Percentiles rank a stretch among this genome's conserved stretches.
phyloP scores from a whole-genome alignment of 2,113 vertebrate genomes.

The Tretioscincus oriximinensis region DNA sequence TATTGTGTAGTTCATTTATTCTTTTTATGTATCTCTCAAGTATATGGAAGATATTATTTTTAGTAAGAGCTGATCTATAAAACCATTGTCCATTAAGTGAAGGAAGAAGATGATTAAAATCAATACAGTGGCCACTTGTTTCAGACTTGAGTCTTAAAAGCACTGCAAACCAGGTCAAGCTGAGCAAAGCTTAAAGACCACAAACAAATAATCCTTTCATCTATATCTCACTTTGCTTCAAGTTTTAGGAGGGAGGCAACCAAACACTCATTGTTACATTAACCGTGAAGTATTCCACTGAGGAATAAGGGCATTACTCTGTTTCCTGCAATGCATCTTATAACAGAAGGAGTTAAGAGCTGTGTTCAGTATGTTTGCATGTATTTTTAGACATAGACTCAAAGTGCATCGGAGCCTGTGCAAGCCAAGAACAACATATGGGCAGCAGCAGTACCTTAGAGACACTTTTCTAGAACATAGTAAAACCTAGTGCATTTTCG shows the following conservation, averaged over 20 bases:
- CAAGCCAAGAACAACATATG: no score
- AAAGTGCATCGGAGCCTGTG: no score
- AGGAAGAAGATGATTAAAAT: constrained; percentile 1
- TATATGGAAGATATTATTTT: constrained; percentile 8
- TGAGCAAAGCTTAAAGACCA: neutral
- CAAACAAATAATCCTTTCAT: constrained; percentile 7
- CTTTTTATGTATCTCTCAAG: neutral
- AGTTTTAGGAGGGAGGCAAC: neutral
- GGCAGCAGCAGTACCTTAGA: no score
- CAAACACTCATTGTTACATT: neutral
- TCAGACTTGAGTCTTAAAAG: neutral
- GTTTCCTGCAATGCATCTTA: neutral
- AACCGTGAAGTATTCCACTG: neutral
- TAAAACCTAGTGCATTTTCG: no score
- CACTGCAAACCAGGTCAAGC: neutral
- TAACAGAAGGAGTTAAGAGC: neutral
- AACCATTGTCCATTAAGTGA: constrained; percentile 5
- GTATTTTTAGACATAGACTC: neutral
- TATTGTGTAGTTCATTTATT: neutral
- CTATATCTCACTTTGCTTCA: neutral
- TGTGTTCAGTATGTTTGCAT: neutral
- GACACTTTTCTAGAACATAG: no score
- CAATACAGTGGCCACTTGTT: constrained; percentile 6
- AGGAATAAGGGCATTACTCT: neutral
- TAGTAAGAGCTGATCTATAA: neutral